Conservation (phyloP, 2,888 invertebrate species). For the Cybosia mesomella region DNA sequence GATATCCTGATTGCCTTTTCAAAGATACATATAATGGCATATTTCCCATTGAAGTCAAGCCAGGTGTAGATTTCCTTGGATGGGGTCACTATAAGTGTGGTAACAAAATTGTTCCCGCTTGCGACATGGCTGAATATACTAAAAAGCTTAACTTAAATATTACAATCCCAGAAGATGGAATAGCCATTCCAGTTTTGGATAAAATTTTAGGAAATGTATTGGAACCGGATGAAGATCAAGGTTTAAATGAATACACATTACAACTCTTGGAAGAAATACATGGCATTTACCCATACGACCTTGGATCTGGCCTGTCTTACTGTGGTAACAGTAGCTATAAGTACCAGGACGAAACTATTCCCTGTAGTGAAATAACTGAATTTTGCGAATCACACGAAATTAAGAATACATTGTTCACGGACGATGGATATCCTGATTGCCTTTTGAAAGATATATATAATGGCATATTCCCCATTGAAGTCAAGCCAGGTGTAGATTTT, state of each 20-base stretch:
- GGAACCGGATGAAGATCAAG: too few relatives aligned
- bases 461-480: not conserved
- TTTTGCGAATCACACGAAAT: constrained; percentile 1
- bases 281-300: not conserved
- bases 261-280: too few relatives aligned
- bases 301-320: not conserved
- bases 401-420: not conserved
- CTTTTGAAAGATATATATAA: not conserved
- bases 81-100: constrained; percentile 7
- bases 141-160: too few relatives aligned
- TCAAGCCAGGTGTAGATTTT: not conserved
- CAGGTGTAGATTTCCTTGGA: not conserved
- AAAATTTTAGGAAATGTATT: too few relatives aligned
- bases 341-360: not conserved
- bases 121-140: not conserved
- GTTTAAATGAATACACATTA: too few relatives aligned
- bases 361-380: not conserved
- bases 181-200: too few relatives aligned
- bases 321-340: not conserved
- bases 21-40: not conserved
- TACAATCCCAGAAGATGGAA: too few relatives aligned
- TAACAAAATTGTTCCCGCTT: constrained; percentile 4
- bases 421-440: not conserved
- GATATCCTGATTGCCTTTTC: not conserved
- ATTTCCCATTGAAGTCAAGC: not conserved